Conservation (phyloP, 2,797 vertebrate genomes). For the Phoxinus dragarum region DNA sequence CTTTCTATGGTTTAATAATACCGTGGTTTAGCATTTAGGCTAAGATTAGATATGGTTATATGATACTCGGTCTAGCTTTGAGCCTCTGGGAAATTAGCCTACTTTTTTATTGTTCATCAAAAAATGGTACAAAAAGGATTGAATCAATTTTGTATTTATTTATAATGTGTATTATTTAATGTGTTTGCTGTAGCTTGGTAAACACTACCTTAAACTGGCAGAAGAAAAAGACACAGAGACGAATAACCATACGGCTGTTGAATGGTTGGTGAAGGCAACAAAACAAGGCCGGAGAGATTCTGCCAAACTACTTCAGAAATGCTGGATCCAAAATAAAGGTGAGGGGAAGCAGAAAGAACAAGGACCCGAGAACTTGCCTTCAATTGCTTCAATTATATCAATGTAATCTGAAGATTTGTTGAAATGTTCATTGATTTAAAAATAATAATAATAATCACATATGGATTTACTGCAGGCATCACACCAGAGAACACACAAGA, state of each 20-base stretch:
- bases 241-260: conserved; percentile 84
- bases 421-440: neutral
- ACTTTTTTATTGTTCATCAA: conserved; percentile 4
- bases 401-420: neutral
- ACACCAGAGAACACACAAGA: conserved; percentile 88
- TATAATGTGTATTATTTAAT: conserved; percentile 25
- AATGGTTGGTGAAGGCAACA: conserved; percentile 89
- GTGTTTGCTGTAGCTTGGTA: conserved; percentile 82
- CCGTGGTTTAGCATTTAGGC: conserved; percentile 48
- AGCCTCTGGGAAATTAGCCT: conserved; percentile 11
- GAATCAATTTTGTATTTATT: neutral
- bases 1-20: conserved; percentile 49
- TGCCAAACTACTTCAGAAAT: conserved; percentile 82
- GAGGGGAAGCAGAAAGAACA: neutral
- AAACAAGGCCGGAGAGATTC: conserved; percentile 91
- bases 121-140: neutral
- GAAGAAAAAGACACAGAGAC: conserved; percentile 82
- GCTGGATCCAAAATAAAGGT: conserved; percentile 91
- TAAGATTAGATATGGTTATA: conserved; percentile 71
- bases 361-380: neutral
- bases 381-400: neutral
- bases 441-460: neutral
- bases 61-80: conserved; percentile 20
- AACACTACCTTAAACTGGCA: conserved; percentile 88
- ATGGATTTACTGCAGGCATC: conserved; percentile 79